Evolutionary conservation across 35 echinoderm and acorn worm genomes (phyloP).

Genomic region (Ophiothrix spiculata): DNA sequence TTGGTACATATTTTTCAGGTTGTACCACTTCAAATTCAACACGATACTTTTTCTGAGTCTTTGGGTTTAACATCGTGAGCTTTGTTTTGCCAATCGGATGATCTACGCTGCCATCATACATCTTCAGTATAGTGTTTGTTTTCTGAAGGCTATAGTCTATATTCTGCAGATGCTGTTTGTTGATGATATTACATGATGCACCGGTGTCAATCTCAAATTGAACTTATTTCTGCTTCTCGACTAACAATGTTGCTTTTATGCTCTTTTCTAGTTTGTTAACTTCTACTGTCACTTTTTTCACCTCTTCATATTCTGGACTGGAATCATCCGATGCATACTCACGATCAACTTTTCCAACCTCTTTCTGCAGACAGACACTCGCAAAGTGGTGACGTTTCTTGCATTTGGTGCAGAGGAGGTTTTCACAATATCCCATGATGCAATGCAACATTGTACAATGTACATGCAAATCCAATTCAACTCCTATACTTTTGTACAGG

Average conservation of each 20-base stretch:
- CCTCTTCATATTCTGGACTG: not conserved
- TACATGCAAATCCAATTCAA: no score
- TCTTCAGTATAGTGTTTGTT: not conserved
- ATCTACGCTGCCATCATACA: not conserved
- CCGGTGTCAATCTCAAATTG: not conserved
- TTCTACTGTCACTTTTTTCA: not conserved
- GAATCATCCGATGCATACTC: not conserved
- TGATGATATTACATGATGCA: not conserved
- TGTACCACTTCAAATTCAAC: not conserved
- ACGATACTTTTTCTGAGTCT: not conserved
- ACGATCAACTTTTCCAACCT: not conserved
- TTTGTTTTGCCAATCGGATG: not conserved
- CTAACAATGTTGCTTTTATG: not conserved
- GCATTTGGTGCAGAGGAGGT: no score
- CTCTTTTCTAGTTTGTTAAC: not conserved
- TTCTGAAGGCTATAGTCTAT: not conserved
- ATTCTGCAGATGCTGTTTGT: not conserved
- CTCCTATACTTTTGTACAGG: no score
- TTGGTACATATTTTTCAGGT: not conserved
- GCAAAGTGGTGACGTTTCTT: not conserved
- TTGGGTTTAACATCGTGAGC: not conserved
- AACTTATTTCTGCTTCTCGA: not conserved
- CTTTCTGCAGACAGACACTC: not conserved
- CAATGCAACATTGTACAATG: no score
- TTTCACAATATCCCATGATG: no score